Evolutionary conservation across 2,113 vertebrate genomes (phyloP).

Genomic region (Todiramphus chloris): DNA sequence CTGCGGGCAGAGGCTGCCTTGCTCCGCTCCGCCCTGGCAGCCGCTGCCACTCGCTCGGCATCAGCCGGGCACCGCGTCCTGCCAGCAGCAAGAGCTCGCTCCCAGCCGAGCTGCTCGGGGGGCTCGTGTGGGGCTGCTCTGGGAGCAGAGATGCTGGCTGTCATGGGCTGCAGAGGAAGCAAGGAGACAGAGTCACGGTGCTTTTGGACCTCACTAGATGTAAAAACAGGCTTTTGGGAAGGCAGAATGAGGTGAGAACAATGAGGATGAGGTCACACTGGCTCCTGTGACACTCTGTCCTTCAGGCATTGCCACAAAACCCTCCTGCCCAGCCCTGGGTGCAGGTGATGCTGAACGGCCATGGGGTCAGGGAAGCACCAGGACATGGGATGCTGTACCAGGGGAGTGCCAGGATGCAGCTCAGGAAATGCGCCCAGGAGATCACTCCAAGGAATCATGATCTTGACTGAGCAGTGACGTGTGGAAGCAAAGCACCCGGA

Average conservation of each 20-base stretch:
- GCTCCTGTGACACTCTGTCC: not conserved
- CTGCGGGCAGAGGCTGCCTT: not conserved
- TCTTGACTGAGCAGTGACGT: fast-evolving
- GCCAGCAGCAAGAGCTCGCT: not conserved
- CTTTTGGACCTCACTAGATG: not conserved
- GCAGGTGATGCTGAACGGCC: not conserved
- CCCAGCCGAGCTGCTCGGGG: not conserved
- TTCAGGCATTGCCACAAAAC: not conserved
- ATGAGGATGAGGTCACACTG: not conserved
- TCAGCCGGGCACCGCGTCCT: not conserved
- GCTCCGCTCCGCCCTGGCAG: not conserved
- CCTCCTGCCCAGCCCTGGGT: not conserved
- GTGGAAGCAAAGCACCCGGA: not conserved
- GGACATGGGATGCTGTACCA: not conserved
- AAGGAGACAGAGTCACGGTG: fast-evolving
- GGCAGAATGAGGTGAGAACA: not conserved
- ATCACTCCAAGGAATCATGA: not conserved
- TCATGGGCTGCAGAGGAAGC: not conserved
- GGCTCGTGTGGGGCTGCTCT: not conserved
- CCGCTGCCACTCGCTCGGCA: fast-evolving
- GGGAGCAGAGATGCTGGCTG: not conserved
- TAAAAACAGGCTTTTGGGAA: not conserved
- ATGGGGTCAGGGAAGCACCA: fast-evolving
- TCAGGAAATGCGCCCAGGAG: fast-evolving
- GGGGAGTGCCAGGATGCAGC: not conserved